Evolutionary conservation across 2,113 vertebrate genomes (phyloP).

Genomic region (Channa maculata): DNA sequence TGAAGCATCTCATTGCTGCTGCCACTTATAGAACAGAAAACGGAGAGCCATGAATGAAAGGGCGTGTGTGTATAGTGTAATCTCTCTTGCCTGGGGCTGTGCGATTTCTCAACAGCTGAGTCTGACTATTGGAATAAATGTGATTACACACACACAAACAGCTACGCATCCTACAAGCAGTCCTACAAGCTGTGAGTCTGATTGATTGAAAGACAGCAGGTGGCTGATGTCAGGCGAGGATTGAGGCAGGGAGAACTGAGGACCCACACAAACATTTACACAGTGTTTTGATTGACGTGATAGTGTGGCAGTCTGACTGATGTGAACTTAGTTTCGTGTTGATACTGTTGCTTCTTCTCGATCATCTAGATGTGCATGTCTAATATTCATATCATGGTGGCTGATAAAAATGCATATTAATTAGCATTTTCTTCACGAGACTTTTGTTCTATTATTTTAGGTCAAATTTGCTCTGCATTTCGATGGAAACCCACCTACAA

Average conservation of each 20-base stretch:
- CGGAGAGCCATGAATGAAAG: slow-evolving; percentile 22
- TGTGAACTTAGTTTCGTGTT: not conserved
- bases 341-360: not conserved
- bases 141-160: slow-evolving; percentile 18
- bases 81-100: slow-evolving; percentile 2
- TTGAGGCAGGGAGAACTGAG: slow-evolving; percentile 36
- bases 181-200: slow-evolving; percentile 18
- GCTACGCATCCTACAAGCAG: slow-evolving; percentile 3
- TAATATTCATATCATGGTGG: too few species aligned
- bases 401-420: too few species aligned
- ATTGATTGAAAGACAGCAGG: slow-evolving; percentile 62
- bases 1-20: slow-evolving; percentile 23
- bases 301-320: slow-evolving; percentile 11
- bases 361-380: not conserved
- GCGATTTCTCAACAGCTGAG: slow-evolving; percentile 59
- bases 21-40: slow-evolving; percentile 35
- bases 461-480: too few species aligned
- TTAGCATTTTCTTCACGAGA: too few species aligned
- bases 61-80: not conserved
- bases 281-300: not conserved
- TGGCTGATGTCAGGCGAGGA: slow-evolving; percentile 50
- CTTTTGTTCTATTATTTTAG: too few species aligned
- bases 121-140: slow-evolving; percentile 47
- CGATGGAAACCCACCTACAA: too few species aligned
- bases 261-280: slow-evolving; percentile 6